A percentile compares a stretch with the other conserved stretches of the same genome.
Conservation (phyloP, 2,888 invertebrate species). For the Caenorhabditis japonica region DNA sequence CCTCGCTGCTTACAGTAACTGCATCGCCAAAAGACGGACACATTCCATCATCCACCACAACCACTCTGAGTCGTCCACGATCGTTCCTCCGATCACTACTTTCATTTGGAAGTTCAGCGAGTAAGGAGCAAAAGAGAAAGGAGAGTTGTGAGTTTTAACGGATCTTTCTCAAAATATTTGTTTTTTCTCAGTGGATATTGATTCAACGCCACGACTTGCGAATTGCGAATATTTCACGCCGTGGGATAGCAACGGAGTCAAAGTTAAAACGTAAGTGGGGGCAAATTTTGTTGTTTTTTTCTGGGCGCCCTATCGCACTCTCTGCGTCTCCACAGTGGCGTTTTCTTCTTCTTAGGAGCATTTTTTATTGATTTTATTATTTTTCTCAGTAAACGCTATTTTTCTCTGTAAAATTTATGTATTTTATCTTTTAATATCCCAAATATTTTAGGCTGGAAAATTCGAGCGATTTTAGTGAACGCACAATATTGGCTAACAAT, state of each 20-base stretch:
- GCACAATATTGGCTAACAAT: too few species aligned
- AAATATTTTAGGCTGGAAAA: too few species aligned
- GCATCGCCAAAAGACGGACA: slow-evolving; percentile 24
- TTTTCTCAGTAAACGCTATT: too few species aligned
- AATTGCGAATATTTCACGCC: slow-evolving; percentile 53
- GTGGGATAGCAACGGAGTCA: slow-evolving; percentile 28
- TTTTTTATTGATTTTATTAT: too few species aligned
- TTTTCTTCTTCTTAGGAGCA: too few species aligned
- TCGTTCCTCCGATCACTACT: slow-evolving; percentile 45
- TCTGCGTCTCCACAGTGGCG: too few species aligned
- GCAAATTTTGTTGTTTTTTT: background rate
- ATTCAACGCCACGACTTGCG: slow-evolving; percentile 38
- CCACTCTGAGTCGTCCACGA: slow-evolving; percentile 32
- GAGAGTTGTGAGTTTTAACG: slow-evolving; percentile 32
- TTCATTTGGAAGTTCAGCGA: slow-evolving; percentile 36
- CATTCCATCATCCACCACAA: slow-evolving; percentile 24
- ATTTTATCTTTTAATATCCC: too few species aligned
- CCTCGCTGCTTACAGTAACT: slow-evolving; percentile 37
- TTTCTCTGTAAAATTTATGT: too few species aligned
- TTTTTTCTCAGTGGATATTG: slow-evolving; percentile 24
- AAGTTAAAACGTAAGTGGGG: slow-evolving; percentile 38
- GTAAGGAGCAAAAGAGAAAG: slow-evolving; percentile 40
- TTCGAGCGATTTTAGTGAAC: too few species aligned
- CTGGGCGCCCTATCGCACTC: too few species aligned
- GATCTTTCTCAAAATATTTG: background rate